Conservation (phyloP, 2,797 vertebrate genomes). For the Melanogrammus aeglefinus region DNA sequence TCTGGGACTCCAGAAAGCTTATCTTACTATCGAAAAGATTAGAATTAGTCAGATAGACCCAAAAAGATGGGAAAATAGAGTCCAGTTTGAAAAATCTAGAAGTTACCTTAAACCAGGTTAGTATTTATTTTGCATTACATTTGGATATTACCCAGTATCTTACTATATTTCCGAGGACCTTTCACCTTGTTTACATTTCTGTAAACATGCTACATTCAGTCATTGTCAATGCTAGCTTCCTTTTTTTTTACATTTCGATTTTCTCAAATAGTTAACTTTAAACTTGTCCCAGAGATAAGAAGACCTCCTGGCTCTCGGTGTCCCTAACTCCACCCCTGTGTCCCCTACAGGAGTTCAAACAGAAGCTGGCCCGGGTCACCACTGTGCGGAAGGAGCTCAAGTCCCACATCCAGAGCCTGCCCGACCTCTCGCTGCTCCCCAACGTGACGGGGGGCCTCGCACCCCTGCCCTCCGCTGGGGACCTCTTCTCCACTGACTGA, state of each 20-base stretch:
- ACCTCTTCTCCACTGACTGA: conserved; percentile 98
- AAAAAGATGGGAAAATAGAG: too few relatives aligned
- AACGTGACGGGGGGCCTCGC: conserved; percentile 95
- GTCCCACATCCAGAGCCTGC: conserved; percentile 98
- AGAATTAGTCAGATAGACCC: too few relatives aligned
- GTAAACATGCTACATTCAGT: too few relatives aligned
- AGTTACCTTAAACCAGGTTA: not conserved
- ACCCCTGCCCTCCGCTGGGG: conserved; percentile 93
- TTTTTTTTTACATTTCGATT: too few relatives aligned
- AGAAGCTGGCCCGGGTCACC: conserved; percentile 95
- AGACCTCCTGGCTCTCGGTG: not conserved
- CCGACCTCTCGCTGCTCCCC: conserved; percentile 93
- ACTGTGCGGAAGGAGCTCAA: conserved; percentile 98
- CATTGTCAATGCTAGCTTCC: too few relatives aligned
- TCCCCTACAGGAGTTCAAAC: conserved; percentile 88
- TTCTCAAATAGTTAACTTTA: not conserved
- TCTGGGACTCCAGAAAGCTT: too few relatives aligned
- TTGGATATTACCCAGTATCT: not conserved
- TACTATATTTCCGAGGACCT: not conserved
- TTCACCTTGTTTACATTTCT: too few relatives aligned
- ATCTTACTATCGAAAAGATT: too few relatives aligned
- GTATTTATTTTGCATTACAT: not conserved
- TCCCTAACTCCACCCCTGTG: not conserved
- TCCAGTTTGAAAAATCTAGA: too few relatives aligned
- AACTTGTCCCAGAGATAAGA: not conserved